Base-by-base conservation (phyloP, 2,113 vertebrate species). In the Sinocyclocheilus maitianheensis region DNA sequence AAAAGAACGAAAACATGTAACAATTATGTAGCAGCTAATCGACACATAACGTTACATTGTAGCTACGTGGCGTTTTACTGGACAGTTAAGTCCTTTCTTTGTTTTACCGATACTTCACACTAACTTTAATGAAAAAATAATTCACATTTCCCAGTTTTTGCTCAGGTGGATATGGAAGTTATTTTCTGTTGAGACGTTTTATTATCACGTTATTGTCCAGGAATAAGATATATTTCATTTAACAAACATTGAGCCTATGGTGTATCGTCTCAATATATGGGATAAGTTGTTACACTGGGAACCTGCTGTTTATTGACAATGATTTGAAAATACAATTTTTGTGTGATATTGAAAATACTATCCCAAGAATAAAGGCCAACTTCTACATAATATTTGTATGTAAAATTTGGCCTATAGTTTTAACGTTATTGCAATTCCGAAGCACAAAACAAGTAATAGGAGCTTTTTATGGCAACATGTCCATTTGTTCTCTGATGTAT, bases 31-130 rank as follows among this genome's bases (percentile, higher is more conserved):
- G 12, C 13, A 24, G 22, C 55, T 24, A 24, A 43, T 24, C n/a
- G 43, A 76, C n/a, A 24, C 72, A 48, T 30, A 79, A 53, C 1
- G 37, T 48, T 84, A n/a, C 22, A 67, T 65, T 80, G 26, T 78
- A 87, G 87, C 89, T 93, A 95, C 94, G 94, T 95, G 94, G 94
- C 94, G 80, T 34, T 80, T 80, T 77, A 30, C 24, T 20, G 8
- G 16, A 93, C 80, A n/a, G 14, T 16, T 20, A 16, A 58, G n/a
- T 26, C 55, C 62, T 9, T 48, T 7, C n/a, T 2, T 46, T 24
- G 1, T 46, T 43, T 24, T 14, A 46, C 10, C 20, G 20, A 74
- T 37, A 69, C 26, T 34, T 20, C 55, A 60, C 58, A 16, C 1
- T 16, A 69, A 69, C 30, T 69, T 18, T 16, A 8, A 67, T 34